Base-by-base conservation (phyloP, 2,888 invertebrate species). In the Gasteruption jaculator region DNA sequence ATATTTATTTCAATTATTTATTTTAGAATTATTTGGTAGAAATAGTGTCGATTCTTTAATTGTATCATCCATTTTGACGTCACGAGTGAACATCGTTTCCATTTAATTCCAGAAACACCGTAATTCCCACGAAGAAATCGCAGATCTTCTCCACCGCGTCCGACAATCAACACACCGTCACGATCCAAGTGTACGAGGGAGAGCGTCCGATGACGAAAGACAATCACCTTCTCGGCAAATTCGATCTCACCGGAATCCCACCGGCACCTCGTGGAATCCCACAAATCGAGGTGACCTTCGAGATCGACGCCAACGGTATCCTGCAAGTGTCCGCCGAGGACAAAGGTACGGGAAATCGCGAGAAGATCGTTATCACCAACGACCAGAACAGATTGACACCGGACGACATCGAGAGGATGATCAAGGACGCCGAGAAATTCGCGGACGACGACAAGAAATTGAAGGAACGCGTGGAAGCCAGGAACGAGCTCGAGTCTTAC, bases 151-250 rank as follows among this genome's bases (percentile, higher is more conserved):
- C 96, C 0, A 99, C 99, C 1, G 96, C 97, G 41, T 91, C 94
- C 19, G 99, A 99, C 72, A 99, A 97, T 74, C 99, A 99, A 72
- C 93, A 95, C 73, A 95, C 95, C 3, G 97, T 99, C 38, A 97
- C 96, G 54, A 99, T 99, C 70, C 78, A 83, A 70, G 94, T 95
- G 0, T 97, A 91, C 71, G 97, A 99, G 75, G 97, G 99, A 59
- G 99, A 99, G 74, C 86, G 99, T 62, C 95, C 97, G 18, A 96
- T 99, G 97, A 97, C 97, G 53, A 97, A 97, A 75, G 97, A 99
- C 75, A 99, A 99, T 75, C 97, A 99, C 74, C 78, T 94, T 53
- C 79, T 99, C 46, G 99, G 99, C 50, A 97, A 96, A 74, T 99
- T 99, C 74, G 97, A 99, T 68, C 75, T 97, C 47, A 95, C 93